phyloP scores from a whole-genome alignment of 2,888 invertebrate species.

The Venusia cambrica region DNA sequence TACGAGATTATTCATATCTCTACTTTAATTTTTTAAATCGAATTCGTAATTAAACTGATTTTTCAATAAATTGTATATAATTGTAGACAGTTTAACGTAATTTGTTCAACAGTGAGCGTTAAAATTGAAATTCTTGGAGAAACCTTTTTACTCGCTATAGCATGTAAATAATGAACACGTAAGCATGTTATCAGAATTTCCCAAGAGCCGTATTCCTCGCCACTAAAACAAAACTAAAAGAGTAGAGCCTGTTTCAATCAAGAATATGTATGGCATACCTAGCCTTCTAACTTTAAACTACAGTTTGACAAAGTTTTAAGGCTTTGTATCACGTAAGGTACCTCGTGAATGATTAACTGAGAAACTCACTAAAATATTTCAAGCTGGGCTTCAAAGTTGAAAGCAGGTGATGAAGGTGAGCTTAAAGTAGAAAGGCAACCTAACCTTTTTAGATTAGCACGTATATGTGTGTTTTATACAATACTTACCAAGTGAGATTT shows the following conservation, averaged over 20 bases:
- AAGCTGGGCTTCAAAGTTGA: too few species aligned
- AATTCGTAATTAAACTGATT: too few species aligned
- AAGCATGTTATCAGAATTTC: conserved; percentile 25
- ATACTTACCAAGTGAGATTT: too few species aligned
- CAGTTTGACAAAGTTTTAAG: conserved; percentile 20
- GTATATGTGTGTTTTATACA: too few species aligned
- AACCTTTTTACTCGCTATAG: too few species aligned
- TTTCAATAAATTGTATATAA: too few species aligned
- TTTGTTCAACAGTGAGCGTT: too few species aligned
- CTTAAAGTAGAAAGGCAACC: neutral
- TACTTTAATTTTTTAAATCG: too few species aligned
- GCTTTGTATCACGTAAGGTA: conserved; percentile 9
- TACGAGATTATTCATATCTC: too few species aligned
- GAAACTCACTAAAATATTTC: conserved; percentile 1
- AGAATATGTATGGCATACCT: conserved; percentile 14
- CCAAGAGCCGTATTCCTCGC: conserved; percentile 18
- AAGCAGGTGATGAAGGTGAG: too few species aligned
- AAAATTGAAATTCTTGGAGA: too few species aligned
- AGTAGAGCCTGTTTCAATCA: conserved; percentile 22
- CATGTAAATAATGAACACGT: conserved; percentile 19
- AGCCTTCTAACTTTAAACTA: conserved; percentile 19
- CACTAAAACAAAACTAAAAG: conserved; percentile 12
- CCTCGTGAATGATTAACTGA: conserved; percentile 1
- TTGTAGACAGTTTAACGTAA: too few species aligned
- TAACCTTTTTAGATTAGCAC: neutral